These are phyloP conservation scores for Elachura formosa DNA, from an alignment of 2,113 vertebrate species.

Conservation along the genomic window DNA sequence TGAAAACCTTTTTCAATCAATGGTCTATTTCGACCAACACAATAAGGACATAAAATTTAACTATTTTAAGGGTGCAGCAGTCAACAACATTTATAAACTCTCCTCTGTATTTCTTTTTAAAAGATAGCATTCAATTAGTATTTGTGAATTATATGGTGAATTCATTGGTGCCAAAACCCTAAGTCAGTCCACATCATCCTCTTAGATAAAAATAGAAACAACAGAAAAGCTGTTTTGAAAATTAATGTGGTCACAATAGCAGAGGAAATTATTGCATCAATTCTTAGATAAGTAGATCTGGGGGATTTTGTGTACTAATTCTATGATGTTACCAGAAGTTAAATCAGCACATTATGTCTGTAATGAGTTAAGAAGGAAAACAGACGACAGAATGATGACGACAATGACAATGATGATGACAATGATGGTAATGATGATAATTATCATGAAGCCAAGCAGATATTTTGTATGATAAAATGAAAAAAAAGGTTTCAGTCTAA, in stretches of 20 bases:
- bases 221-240: neutral
- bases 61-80: neutral
- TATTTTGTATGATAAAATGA: neutral
- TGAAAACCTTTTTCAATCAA: neutral
- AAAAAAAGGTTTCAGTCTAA: neutral
- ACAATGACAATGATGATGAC: neutral
- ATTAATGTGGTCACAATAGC: neutral
- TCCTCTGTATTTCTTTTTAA: neutral
- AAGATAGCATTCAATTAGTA: neutral
- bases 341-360: neutral
- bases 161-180: neutral
- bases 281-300: neutral
- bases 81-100: neutral
- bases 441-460: neutral
- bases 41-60: neutral
- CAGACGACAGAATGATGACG: neutral
- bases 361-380: neutral
- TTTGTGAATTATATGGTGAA: neutral
- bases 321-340: neutral
- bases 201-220: neutral
- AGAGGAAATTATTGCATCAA: neutral
- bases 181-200: neutral
- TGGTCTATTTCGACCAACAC: neutral
- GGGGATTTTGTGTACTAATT: neutral
- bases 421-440: fast-evolving